Percentiles rank a stretch among this genome's conserved stretches.
Conservation (phyloP, 2,888 invertebrate genomes). For the Nomada ferruginata region DNA sequence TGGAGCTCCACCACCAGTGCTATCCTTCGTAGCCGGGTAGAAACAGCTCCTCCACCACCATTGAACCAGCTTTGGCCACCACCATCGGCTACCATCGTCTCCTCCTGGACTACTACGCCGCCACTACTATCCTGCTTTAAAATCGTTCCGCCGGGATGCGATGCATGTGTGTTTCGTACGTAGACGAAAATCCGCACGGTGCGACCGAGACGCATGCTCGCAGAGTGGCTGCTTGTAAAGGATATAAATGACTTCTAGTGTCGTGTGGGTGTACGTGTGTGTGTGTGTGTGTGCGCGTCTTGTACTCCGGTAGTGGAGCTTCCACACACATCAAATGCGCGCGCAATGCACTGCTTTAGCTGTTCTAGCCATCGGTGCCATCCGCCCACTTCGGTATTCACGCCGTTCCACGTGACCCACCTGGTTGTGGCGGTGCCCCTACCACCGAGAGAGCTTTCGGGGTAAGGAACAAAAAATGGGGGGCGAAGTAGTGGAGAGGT, state of each 20-base stretch:
- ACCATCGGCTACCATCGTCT: constrained; percentile 38
- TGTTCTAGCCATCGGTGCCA: constrained; percentile 54
- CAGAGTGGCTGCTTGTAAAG: constrained; percentile 7
- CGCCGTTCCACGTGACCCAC: constrained; percentile 68
- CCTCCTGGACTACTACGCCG: constrained; percentile 46
- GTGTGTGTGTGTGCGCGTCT: neutral
- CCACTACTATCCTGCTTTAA: constrained; percentile 58
- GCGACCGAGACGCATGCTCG: constrained; percentile 54
- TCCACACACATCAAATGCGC: constrained; percentile 59
- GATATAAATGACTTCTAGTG: constrained; percentile 4
- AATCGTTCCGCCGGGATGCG: constrained; percentile 53
- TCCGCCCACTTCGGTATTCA: constrained; percentile 70
- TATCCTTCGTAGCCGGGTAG: constrained; percentile 56
- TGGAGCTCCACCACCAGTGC: constrained; percentile 47
- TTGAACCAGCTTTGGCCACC: constrained; percentile 38
- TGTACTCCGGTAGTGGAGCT: constrained; percentile 44
- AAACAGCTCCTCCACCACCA: constrained; percentile 47
- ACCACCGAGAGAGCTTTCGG: constrained; percentile 34
- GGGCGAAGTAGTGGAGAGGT: constrained; percentile 12
- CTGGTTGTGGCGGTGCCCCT: constrained; percentile 43
- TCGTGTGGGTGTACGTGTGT: neutral
- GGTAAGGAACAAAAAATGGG: constrained; percentile 33
- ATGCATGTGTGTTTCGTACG: constrained; percentile 49
- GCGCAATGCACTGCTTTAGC: constrained; percentile 61
- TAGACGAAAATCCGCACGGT: constrained; percentile 17